Evolutionary conservation across 1,140 invertebrate genomes (phyloP).

Genomic region (Reticulitermes speratus): DNA sequence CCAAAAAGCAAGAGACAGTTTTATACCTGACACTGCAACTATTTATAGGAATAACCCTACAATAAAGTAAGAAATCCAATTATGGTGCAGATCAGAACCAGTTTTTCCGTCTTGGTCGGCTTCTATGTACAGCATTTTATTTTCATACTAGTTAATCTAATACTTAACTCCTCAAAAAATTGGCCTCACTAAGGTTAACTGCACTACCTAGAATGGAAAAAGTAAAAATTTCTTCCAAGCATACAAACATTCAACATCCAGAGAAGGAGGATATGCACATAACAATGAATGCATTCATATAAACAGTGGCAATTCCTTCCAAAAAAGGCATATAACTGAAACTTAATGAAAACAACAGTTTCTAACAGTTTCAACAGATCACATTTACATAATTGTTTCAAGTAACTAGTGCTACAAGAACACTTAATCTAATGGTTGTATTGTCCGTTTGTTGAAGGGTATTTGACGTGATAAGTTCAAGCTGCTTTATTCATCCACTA

Average conservation of each 20-base stretch:
- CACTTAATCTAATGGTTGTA: background rate
- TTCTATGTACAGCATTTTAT: background rate
- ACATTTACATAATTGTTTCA: background rate
- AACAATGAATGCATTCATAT: background rate
- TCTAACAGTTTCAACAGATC: background rate
- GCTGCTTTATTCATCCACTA: background rate
- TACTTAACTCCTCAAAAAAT: background rate
- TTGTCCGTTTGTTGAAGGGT: slow-evolving; percentile 18
- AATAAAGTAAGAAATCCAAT: background rate
- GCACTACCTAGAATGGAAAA: background rate
- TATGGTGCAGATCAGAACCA: background rate
- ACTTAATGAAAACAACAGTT: background rate
- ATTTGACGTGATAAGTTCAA: slow-evolving; percentile 1
- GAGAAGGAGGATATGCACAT: too few relatives aligned
- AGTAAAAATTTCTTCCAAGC: background rate
- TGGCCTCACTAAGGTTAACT: background rate
- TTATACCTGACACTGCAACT: background rate
- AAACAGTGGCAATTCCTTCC: background rate
- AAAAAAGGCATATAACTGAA: background rate
- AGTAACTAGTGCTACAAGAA: slow-evolving; percentile 3
- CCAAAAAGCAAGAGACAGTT: too few relatives aligned
- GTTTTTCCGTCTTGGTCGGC: background rate
- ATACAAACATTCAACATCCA: background rate
- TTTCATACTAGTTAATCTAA: background rate
- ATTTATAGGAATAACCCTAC: background rate